Conservation (phyloP, 2,113 vertebrate species). For the Hemichromis elongatus region DNA sequence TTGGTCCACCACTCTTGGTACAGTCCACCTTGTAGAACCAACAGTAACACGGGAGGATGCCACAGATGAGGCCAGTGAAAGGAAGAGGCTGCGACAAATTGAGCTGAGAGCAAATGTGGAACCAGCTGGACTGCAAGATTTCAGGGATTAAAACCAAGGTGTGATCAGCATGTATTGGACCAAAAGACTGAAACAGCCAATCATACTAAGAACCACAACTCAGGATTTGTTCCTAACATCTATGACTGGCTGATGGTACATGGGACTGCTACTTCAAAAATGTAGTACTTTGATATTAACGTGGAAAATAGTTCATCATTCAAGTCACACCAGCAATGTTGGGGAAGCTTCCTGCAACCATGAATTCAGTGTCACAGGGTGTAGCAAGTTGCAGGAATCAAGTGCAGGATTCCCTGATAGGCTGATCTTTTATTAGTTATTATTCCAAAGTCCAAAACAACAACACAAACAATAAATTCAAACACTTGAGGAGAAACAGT, state of each 20-base stretch:
- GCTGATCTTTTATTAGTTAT: neutral
- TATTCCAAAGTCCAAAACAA: neutral
- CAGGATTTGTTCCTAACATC: neutral
- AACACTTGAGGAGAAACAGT: neutral
- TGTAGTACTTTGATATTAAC: neutral
- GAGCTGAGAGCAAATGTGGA: too few species aligned
- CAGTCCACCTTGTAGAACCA: too few species aligned
- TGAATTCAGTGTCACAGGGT: neutral
- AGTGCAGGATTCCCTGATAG: neutral
- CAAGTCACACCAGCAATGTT: neutral
- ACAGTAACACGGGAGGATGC: too few species aligned
- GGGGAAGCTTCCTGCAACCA: neutral
- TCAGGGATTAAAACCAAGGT: neutral
- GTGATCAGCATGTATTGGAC: neutral
- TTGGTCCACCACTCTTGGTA: too few species aligned
- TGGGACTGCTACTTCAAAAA: neutral
- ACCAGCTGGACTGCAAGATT: accelerated
- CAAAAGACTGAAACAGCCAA: neutral
- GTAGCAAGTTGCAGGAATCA: neutral
- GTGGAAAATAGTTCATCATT: neutral
- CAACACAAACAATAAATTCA: neutral
- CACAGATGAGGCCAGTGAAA: too few species aligned
- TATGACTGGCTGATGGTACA: neutral
- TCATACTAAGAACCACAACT: neutral
- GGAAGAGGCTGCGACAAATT: too few species aligned